Conservation (phyloP, 2,888 invertebrate genomes). For the Mactromeris polynyma region DNA sequence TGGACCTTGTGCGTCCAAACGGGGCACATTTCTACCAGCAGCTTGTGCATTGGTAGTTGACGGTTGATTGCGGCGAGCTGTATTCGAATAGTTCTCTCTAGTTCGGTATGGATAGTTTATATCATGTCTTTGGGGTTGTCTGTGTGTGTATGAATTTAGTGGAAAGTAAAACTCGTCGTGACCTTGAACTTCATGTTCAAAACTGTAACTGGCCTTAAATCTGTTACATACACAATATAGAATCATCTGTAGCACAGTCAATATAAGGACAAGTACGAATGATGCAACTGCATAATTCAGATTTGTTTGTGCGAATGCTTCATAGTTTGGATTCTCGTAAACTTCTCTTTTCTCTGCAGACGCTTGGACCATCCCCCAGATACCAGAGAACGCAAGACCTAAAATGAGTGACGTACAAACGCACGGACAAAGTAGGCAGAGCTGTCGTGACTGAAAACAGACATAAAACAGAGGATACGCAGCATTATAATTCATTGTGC, state of each 20-base stretch:
- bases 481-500: too few relatives aligned
- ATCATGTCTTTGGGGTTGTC: background rate
- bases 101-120: background rate
- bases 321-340: background rate
- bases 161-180: background rate
- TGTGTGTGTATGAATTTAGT: background rate
- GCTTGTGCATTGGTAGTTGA: background rate
- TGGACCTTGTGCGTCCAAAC: too few relatives aligned
- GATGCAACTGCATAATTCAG: too few relatives aligned
- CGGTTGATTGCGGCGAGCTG: background rate
- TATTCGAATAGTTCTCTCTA: background rate
- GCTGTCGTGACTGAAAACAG: too few relatives aligned
- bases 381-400: background rate
- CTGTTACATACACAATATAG: too few relatives aligned
- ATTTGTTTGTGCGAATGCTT: background rate
- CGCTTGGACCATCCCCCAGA: too few relatives aligned
- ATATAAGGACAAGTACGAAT: too few relatives aligned
- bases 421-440: background rate
- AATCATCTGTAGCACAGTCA: too few relatives aligned
- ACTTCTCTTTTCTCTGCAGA: background rate
- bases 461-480: too few relatives aligned
- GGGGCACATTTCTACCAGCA: too few relatives aligned
- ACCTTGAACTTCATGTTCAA: too few relatives aligned
- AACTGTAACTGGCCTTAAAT: background rate
- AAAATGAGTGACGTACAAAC: background rate